Percentiles rank a stretch among this genome's conserved stretches.
Evolutionary conservation across 92 coral and sea anemone genomes (phyloP).

Genomic region (Montipora capitata): DNA sequence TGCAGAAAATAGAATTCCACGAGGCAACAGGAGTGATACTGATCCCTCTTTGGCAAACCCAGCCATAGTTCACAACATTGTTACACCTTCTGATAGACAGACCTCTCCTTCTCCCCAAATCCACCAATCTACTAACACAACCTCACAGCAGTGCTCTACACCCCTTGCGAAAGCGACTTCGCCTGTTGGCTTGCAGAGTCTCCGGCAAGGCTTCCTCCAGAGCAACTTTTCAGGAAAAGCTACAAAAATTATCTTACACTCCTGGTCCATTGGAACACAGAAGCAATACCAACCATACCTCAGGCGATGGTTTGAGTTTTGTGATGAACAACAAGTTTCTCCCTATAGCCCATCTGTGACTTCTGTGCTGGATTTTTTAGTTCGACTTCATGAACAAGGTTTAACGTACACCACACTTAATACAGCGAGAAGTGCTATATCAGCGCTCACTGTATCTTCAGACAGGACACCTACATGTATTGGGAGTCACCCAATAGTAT

Average conservation of each 20-base stretch:
- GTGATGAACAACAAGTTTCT: conserved; percentile 26
- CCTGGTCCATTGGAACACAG: conserved; percentile 36
- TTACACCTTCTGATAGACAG: conserved; percentile 37
- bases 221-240: conserved; percentile 52
- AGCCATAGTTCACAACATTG: conserved; percentile 47
- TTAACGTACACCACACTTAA: conserved; percentile 12
- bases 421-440: conserved; percentile 37
- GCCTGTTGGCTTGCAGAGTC: conserved; percentile 48
- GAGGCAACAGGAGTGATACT: conserved; percentile 14
- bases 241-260: conserved; percentile 43
- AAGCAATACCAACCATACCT: conserved; percentile 56
- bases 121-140: conserved; percentile 21
- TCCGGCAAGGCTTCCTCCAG: conserved; percentile 3
- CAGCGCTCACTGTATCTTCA: conserved; percentile 43
- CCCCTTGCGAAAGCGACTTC: conserved; percentile 28
- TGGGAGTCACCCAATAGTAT: conserved; percentile 40
- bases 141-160: conserved; percentile 38
- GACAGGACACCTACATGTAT: not conserved
- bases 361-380: conserved; percentile 33
- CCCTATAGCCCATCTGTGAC: conserved; percentile 50
- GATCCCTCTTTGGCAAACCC: conserved; percentile 52
- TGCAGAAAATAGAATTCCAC: conserved; percentile 38
- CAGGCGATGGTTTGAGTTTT: not conserved
- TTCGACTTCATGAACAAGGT: conserved; percentile 43
- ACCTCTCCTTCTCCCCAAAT: conserved; percentile 38